Evolutionary conservation across 2,113 vertebrate genomes (phyloP).

Genomic region (Stegostoma tigrinum): DNA sequence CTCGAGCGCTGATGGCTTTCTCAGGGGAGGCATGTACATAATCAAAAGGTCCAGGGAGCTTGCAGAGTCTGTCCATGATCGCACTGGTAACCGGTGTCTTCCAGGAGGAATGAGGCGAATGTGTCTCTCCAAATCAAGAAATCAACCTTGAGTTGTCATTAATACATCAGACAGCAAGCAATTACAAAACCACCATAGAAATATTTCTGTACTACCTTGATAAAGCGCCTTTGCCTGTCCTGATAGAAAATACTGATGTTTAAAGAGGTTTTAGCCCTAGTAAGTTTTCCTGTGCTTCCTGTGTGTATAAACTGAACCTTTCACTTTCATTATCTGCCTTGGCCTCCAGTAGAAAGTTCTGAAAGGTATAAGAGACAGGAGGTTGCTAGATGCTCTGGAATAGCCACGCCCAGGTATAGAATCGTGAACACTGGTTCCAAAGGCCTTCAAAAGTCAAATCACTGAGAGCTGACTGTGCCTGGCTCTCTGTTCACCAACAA

Average conservation of each 20-base stretch:
- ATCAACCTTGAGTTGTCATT: not conserved
- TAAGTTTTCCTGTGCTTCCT: not conserved
- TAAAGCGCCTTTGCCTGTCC: not conserved
- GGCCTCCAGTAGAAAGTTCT: not conserved
- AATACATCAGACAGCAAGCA: slow-evolving; percentile 14
- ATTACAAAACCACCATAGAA: slow-evolving; percentile 29
- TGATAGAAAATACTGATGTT: not conserved
- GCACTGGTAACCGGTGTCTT: not conserved
- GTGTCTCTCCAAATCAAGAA: not conserved
- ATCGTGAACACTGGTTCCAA: not conserved
- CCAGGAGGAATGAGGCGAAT: not conserved
- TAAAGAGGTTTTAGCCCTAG: slow-evolving; percentile 29
- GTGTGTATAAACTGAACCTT: not conserved
- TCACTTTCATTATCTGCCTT: not conserved
- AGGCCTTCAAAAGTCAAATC: not conserved
- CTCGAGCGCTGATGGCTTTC: no score
- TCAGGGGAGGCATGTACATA: no score
- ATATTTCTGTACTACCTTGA: not conserved
- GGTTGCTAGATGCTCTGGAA: not conserved
- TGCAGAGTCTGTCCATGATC: no score
- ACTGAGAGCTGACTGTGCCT: not conserved
- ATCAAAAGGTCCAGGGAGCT: not conserved
- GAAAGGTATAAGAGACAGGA: not conserved
- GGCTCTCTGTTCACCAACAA: not conserved
- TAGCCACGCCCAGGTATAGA: not conserved